Conservation (phyloP, 2,888 invertebrate species). For the Polydesmus complanatus region DNA sequence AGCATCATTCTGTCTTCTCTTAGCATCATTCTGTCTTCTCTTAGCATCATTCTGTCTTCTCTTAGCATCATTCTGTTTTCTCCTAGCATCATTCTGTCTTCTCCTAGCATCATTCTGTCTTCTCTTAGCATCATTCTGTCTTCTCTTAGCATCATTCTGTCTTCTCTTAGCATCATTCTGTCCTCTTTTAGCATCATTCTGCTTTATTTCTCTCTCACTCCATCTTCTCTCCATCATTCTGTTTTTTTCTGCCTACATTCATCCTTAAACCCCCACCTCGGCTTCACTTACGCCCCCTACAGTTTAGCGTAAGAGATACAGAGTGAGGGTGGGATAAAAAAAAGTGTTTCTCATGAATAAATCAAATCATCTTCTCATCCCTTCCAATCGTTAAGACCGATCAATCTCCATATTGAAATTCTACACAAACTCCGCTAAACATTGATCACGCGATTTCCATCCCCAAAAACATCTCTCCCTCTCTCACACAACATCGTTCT, state of each 20-base stretch:
- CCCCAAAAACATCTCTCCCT: too few species aligned
- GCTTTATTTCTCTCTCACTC: not conserved
- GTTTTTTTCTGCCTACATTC: not conserved
- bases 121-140: not conserved
- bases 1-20: not conserved
- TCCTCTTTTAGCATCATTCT: not conserved
- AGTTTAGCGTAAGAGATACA: too few species aligned
- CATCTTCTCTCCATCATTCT: too few species aligned
- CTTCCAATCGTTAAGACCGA: not conserved
- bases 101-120: not conserved
- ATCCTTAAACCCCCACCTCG: not conserved
- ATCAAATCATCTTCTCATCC: not conserved
- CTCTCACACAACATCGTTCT: too few species aligned
- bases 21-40: too few species aligned
- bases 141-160: too few species aligned
- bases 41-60: not conserved
- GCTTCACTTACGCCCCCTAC: not conserved
- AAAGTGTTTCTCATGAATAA: not conserved
- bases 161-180: not conserved
- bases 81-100: too few species aligned
- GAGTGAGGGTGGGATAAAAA: too few species aligned
- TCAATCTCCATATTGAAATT: not conserved
- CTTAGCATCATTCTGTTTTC: not conserved
- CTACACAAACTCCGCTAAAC: too few species aligned
- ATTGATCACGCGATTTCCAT: too few species aligned